Base-by-base conservation (phyloP, 2,888 invertebrate species). In the Achlya flavicornis region DNA sequence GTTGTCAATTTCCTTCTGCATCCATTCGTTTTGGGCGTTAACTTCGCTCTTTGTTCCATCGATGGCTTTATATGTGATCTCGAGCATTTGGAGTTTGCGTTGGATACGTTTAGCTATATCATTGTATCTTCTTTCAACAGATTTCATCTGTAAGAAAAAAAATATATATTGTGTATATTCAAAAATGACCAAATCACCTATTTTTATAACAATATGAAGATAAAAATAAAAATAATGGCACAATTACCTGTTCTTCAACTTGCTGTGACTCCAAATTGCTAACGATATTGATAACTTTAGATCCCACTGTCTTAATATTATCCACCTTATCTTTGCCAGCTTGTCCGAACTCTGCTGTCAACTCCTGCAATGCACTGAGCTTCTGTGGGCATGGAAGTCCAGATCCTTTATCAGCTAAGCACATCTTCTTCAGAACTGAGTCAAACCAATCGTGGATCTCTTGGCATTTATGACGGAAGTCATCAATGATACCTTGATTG, bases 231-330 rank as follows among this genome's bases (percentile, higher is more conserved):
- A 26, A 26, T 26, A 26, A 26, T 26, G 26, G 26, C 26, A 57
- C 8, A 84, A 86, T 83, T 83, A 95, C 95, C 88, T 97, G 97
- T 85, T 98, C 98, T 83, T 98, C 98, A 1, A 98, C 96, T 91
- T 98, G 98, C 83, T 98, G 98, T 0, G 97, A 96, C 83, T 98
- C 98, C 71, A 98, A 92, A 85, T 98, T 98, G 85, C 97, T 97
- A 12, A 98, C 97, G 35, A 97, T 96, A 69, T 97, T 96, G 65
- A 96, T 96, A 8, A 97, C 97, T 83, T 96, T 95, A 0, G 95
- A 93, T 1, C 96, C 96, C 61, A 97, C 94, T 58, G 93, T 85
- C 83, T 96, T 97, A 0, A 97, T 95, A 67, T 95, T 95, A 57
- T 96, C 96, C 32, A 98, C 92, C 78, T 96, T 96, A 61, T 95